Evolutionary conservation across 2,888 invertebrate genomes (phyloP).

Genomic region (Halictus quadricinctus): DNA sequence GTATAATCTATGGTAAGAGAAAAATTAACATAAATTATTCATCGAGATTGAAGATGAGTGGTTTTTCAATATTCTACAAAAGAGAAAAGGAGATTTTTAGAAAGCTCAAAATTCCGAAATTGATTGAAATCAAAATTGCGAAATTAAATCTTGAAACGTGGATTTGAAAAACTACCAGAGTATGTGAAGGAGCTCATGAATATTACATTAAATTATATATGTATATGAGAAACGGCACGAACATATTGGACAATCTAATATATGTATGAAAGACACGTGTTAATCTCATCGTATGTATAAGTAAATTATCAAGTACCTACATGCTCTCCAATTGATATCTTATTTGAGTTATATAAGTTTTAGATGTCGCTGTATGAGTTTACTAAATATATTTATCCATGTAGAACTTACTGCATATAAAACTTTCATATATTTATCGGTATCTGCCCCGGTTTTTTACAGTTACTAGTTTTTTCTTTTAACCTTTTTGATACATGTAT

Average conservation of each 20-base stretch:
- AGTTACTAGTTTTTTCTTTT: slow-evolving; percentile 3
- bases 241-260: background rate
- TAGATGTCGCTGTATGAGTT: background rate
- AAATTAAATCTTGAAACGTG: no score
- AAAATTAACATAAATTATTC: no score
- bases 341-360: slow-evolving; percentile 6
- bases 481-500: slow-evolving; percentile 10
- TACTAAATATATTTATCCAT: background rate
- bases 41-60: no score
- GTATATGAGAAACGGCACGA: background rate
- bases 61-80: no score
- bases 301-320: background rate
- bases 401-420: background rate
- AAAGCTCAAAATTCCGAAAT: no score
- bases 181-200: no score
- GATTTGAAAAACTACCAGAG: no score
- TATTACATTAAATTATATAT: no score
- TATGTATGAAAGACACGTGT: background rate
- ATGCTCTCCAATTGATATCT: background rate
- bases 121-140: no score
- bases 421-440: slow-evolving; percentile 21
- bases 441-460: background rate
- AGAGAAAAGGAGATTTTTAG: no score
- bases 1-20: no score
- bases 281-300: background rate